Conservation (phyloP, 92 coral and sea anemone species). For the Muricea muricata region DNA sequence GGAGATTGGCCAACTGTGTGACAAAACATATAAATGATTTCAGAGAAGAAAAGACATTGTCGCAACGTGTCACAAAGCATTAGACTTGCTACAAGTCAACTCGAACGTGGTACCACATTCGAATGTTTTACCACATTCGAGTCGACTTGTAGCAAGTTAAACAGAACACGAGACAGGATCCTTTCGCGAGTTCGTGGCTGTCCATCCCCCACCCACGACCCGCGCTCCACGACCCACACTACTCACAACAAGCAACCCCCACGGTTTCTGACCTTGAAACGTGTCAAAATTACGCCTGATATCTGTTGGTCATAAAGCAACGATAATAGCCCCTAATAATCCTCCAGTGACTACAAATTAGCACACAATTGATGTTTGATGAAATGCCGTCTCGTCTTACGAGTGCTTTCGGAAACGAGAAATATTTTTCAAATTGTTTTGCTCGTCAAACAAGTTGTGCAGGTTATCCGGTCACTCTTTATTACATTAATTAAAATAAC, state of each 20-base stretch:
- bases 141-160: no score
- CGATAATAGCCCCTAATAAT: not conserved
- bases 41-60: no score
- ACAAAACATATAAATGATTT: no score
- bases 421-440: not conserved
- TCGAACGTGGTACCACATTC: no score
- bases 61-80: no score
- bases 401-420: conserved; percentile 6
- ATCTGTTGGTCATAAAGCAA: not conserved
- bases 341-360: not conserved
- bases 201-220: not conserved
- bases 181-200: no score
- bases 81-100: no score
- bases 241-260: not conserved
- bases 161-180: no score
- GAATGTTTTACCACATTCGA: no score
- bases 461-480: not conserved
- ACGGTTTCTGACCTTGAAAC: not conserved
- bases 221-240: no score
- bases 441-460: not conserved
- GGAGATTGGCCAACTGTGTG: no score
- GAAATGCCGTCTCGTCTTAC: not conserved
- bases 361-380: not conserved
- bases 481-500: not conserved
- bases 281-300: not conserved